Evolutionary conservation across 37 sponge, comb jelly and placozoan genomes (phyloP).

Genomic region (Aplysina aerophoba): DNA sequence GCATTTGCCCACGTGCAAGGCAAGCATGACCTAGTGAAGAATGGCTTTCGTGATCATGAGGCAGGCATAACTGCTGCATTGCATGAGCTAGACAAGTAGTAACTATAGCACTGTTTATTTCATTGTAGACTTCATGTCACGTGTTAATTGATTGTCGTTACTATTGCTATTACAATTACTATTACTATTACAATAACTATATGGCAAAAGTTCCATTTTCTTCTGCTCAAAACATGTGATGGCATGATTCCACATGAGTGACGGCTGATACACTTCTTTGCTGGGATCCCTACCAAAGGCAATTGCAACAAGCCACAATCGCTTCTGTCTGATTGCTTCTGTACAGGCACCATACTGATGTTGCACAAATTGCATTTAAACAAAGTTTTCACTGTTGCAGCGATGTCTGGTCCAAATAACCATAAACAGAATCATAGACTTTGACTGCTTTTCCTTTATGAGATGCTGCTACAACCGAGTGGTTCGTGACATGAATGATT

Average conservation of each 20-base stretch:
- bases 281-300: constrained; percentile 21
- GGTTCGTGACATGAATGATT: too few species aligned
- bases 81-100: neutral
- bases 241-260: constrained; percentile 32
- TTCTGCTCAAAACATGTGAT: constrained; percentile 33
- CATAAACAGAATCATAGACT: too few species aligned
- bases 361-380: constrained; percentile 27
- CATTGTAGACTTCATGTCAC: constrained; percentile 4
- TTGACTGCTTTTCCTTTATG: too few species aligned
- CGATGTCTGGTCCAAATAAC: too few species aligned
- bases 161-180: neutral
- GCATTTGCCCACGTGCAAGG: neutral
- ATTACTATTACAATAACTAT: constrained; percentile 15
- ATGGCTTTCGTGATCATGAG: constrained; percentile 15
- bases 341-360: constrained; percentile 24
- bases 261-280: constrained; percentile 20
- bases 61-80: constrained; percentile 27
- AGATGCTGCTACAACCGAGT: too few species aligned
- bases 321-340: neutral
- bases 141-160: neutral
- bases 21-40: neutral
- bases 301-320: constrained; percentile 27
- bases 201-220: constrained; percentile 19
- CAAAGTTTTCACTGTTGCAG: too few species aligned
- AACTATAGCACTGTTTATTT: neutral